Base-by-base conservation (phyloP, 2,797 vertebrate genomes). In the Enteromius viviparus region DNA sequence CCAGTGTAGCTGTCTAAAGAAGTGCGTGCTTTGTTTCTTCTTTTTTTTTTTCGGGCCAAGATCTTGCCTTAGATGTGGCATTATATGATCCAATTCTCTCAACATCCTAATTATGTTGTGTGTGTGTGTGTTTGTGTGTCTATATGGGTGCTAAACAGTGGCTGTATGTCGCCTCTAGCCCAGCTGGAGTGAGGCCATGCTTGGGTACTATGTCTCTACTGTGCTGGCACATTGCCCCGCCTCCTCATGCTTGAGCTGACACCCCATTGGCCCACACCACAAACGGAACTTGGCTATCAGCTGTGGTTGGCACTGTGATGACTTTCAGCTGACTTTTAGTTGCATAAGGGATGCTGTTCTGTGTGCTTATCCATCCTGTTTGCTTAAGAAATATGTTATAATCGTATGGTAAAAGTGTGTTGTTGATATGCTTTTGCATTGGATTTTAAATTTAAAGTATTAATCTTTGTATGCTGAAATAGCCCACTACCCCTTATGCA, bases 111-210 rank as follows among this genome's bases (percentile, higher is more conserved):
- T 92, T 89, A 93, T 93, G 87, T 91, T 92, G 90, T 92, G 90
- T 89, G 89, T 74, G 62, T 47, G 69, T 55, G 72, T 58, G 51
- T 64, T 2, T 77, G 70, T 62, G 64, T 77, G 71, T 77, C 58
- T 72, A 58, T 86, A 76, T 81, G 71, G 89, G 90, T 90, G 89
- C 60, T 90, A 92, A 93, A 93, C 91, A 90, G 89, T 90, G 88
- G 89, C 89, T 87, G 91, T 90, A 92, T 32, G 90, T 93, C 90
- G 92, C 92, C 92, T 93, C 89, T 87, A 84, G 90, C 92, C 92
- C 90, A 92, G 90, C 93, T 95, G 94, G 94, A 94, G 92, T 80
- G 71, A 82, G 90, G 92, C 91, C 92, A 92, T 90, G 78, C 85
- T 90, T 87, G 82, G 75, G 83, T 80, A 72, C 85, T 85, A 82